A percentile compares a stretch with the other conserved stretches of the same genome.
Conservation (phyloP, 2,797 vertebrate species). For the Coluber constrictor region DNA sequence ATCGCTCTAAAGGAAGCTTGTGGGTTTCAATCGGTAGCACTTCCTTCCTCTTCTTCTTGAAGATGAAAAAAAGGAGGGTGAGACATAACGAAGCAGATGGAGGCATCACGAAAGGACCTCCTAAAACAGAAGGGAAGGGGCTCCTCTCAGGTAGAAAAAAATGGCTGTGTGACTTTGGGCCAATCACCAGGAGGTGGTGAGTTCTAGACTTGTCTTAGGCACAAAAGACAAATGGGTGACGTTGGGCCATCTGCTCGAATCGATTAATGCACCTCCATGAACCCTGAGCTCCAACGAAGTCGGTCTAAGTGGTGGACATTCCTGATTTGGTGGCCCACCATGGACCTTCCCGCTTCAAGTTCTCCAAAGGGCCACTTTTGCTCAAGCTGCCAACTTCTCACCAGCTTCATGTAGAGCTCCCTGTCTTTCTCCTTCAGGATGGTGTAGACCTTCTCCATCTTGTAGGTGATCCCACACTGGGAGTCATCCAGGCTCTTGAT, state of each 20-base stretch:
- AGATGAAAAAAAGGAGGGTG: neutral
- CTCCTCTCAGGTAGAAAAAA: too few relatives aligned
- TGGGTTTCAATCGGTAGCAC: constrained; percentile 39
- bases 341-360: neutral
- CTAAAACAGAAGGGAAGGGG: too few relatives aligned
- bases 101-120: too few relatives aligned
- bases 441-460: constrained; percentile 96
- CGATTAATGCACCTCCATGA: neutral
- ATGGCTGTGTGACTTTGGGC: too few relatives aligned
- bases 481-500: constrained; percentile 98
- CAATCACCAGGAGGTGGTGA: too few relatives aligned
- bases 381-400: constrained; percentile 61
- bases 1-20: neutral
- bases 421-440: constrained; percentile 90
- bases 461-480: constrained; percentile 95
- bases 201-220: too few relatives aligned
- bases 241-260: neutral
- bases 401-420: constrained; percentile 91
- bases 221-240: too few relatives aligned
- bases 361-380: neutral
- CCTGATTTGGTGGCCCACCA: neutral
- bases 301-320: neutral
- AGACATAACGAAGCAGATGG: neutral
- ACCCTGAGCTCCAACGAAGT: neutral
- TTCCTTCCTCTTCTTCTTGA: constrained; percentile 42